Base-by-base conservation (phyloP, 2,888 invertebrate species). In the Campopleginae sp. region DNA sequence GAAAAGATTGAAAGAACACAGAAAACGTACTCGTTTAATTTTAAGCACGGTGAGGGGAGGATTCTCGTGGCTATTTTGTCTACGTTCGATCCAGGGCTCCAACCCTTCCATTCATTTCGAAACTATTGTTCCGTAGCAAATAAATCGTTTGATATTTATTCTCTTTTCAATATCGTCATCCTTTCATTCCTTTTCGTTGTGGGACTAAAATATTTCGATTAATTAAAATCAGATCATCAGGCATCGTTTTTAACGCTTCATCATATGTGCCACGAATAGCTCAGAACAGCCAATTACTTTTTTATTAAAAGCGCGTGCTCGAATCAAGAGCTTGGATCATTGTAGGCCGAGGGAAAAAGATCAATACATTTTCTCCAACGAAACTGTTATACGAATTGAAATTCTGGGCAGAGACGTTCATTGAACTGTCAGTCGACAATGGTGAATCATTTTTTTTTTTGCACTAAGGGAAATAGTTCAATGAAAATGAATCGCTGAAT, bases 21-120 rank as follows among this genome's bases (percentile, higher is more conserved):
- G 31, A 33, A 76, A 76, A 74, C 63, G 51, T 84, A 81, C 78
- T 19, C 78, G 75, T 86, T 61, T 75, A 84, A 81, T 75, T 66
- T 84, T 84, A 75, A 71, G 48, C 31, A 23, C 38, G 61, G 71
- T 42, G 82, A 72, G 76, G 51, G 79, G 66, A 78, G 66, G 75
- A 82, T 65, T 61, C 77, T 76, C 84, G 82, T 77, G 76, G 79
- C 75, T 71, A 86, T 79, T 48, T 12, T 68, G 19, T 78, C 19
- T 23, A 14, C 58, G 46, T 80, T 54, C 63, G 19, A 42, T n/a
- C n/a, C 19, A 17, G 27, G 42, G 44, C 44, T 74, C 33, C 19
- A 44, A 61, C 44, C 58, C 74, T 46, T 27, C 17, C 46, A 33
- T 76, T 65, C 14, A 63, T 76, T 63, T 48, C 48, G 14, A 46